Percentiles rank a stretch among this genome's conserved stretches.
Evolutionary conservation across 2,888 invertebrate genomes (phyloP).

Genomic region (Ennomos erosarius): DNA sequence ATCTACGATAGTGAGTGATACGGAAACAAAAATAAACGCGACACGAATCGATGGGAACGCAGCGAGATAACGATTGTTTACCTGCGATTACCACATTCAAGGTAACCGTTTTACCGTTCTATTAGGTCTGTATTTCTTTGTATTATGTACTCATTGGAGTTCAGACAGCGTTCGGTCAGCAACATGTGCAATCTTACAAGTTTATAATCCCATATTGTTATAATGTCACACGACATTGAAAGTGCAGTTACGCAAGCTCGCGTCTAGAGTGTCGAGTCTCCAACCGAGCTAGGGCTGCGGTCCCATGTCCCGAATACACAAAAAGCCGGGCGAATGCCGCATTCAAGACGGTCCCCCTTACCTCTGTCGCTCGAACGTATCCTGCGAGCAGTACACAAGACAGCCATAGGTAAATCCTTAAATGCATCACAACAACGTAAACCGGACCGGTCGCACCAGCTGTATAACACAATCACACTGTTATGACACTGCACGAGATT

Average conservation of each 20-base stretch:
- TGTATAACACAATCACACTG: constrained; percentile 73
- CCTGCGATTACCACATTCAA: constrained; percentile 74
- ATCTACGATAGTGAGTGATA: constrained; percentile 44
- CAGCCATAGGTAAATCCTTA: constrained; percentile 90
- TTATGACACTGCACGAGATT: constrained; percentile 78
- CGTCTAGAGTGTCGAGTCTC: constrained; percentile 48
- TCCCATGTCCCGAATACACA: constrained; percentile 67
- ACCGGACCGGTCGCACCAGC: constrained; percentile 71
- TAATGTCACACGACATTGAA: constrained; percentile 81
- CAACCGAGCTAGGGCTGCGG: constrained; percentile 43
- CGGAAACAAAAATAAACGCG: constrained; percentile 60
- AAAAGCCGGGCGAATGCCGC: constrained; percentile 79
- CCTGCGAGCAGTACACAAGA: constrained; percentile 89
- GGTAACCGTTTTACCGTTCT: constrained; percentile 67
- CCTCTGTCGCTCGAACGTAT: constrained; percentile 91
- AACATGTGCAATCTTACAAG: constrained; percentile 37
- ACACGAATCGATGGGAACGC: constrained; percentile 65
- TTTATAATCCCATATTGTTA: constrained; percentile 52
- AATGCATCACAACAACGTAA: constrained; percentile 88
- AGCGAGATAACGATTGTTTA: constrained; percentile 76
- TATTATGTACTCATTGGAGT: constrained; percentile 38
- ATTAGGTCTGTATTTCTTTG: too few relatives aligned
- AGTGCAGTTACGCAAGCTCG: constrained; percentile 73
- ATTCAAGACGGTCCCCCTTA: constrained; percentile 85
- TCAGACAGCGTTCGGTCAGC: constrained; percentile 37